Evolutionary conservation across 2,113 vertebrate genomes (phyloP).

Genomic region (Chrysochloris asiatica): DNA sequence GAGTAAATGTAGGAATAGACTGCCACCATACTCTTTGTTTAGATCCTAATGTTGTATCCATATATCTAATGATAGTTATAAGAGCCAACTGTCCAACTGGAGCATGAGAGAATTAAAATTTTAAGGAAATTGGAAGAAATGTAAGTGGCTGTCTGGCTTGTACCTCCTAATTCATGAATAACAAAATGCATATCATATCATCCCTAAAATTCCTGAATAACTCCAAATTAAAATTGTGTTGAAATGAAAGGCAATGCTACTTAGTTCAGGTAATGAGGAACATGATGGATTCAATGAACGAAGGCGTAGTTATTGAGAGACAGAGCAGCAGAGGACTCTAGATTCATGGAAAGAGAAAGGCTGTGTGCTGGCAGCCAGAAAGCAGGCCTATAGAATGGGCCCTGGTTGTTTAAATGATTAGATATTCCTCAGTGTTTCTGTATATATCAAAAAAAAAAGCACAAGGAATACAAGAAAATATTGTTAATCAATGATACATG

Average conservation of each 20-base stretch:
- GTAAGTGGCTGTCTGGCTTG: constrained; percentile 49
- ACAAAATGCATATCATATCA: constrained; percentile 53
- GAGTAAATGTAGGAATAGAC: not conserved
- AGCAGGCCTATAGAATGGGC: too few species aligned
- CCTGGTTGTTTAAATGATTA: too few species aligned
- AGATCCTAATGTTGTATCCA: not conserved
- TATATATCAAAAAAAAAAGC: too few species aligned
- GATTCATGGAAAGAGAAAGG: too few species aligned
- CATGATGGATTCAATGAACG: not conserved
- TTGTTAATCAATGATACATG: too few species aligned
- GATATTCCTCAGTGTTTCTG: too few species aligned
- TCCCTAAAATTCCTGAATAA: constrained; percentile 40
- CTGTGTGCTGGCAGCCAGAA: too few species aligned
- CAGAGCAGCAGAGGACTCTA: too few species aligned
- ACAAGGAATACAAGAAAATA: too few species aligned
- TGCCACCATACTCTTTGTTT: too few species aligned
- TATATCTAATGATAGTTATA: not conserved
- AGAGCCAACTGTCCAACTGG: not conserved
- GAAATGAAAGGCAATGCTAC: not conserved
- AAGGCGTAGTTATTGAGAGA: not conserved
- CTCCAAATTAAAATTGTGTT: not conserved
- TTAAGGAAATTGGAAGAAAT: constrained; percentile 59
- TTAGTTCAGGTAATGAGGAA: not conserved
- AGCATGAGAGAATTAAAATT: constrained; percentile 42
- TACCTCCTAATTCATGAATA: constrained; percentile 28